These are phyloP conservation scores for Peromyscus melanophrys DNA, from an alignment of 2,797 vertebrate genomes.

Conservation along the genomic window DNA sequence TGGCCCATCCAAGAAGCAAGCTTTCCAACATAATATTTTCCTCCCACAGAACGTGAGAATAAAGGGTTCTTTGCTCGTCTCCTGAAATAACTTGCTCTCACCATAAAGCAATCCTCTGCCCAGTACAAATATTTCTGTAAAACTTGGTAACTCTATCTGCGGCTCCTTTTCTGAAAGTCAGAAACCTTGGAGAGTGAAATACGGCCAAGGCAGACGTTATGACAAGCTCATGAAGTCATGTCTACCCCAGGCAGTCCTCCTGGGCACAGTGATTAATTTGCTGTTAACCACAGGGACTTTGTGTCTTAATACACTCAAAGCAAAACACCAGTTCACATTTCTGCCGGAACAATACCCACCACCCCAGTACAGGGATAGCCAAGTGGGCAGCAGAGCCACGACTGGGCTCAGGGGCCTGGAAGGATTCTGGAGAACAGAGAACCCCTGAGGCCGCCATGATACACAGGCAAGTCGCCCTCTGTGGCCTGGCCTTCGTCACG, in stretches of 20 bases:
- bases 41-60: constrained; percentile 85
- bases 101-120: constrained; percentile 88
- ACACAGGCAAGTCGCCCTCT: background rate
- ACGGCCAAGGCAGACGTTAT: constrained; percentile 84
- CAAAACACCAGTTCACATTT: constrained; percentile 79
- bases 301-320: constrained; percentile 86
- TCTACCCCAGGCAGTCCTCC: constrained; percentile 83
- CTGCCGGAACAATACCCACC: constrained; percentile 82
- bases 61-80: constrained; percentile 88
- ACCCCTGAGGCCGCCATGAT: too few relatives aligned
- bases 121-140: constrained; percentile 90
- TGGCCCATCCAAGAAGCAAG: constrained; percentile 71
- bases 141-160: constrained; percentile 89
- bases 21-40: constrained; percentile 86
- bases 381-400: background rate
- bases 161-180: constrained; percentile 88
- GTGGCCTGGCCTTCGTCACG: background rate
- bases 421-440: background rate
- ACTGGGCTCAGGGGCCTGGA: background rate
- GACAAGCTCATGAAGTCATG: constrained; percentile 89
- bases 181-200: constrained; percentile 88
- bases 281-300: constrained; percentile 83
- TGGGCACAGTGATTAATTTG: constrained; percentile 90
- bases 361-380: constrained; percentile 50
- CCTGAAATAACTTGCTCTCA: constrained; percentile 87